Base-by-base conservation (phyloP, 2,888 invertebrate species). In the Melikaiella ostensackeni region DNA sequence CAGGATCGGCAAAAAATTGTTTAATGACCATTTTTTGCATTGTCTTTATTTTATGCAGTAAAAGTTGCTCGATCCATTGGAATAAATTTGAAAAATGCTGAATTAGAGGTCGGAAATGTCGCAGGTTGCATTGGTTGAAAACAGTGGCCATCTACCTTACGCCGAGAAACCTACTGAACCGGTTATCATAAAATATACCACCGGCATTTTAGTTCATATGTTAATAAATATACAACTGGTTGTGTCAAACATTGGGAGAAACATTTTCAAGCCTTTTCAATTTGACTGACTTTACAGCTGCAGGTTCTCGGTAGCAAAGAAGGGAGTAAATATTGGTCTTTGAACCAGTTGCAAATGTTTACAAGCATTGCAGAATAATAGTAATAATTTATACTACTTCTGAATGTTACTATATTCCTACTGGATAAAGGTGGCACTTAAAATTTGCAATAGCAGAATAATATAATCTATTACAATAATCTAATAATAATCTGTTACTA, bases 141-240 rank as follows among this genome's bases (percentile, higher is more conserved):
- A 70, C 70, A 70, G 70, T 70, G 50, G 50, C 27, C 70, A 70
- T 70, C 70, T 70, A 70, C 70, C 70, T 70, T 55, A n/a, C 50
- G 30, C 70, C 50, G 70, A 70, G 42, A 70, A 70, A 70, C 70
- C 70, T 70, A 70, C 70, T 70, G 50, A 70, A 70, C 70, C 70
- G 70, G 70, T 70, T 70, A 70, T 70, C 70, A 70, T 70, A 55
- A 70, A 70, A 70, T 70, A 70, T 70, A 70, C 70, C 50, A 27
- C 66, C 50, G 70, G 30, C 70, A 70, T 70, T 70, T 70, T 70
- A 70, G 50, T 70, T 70, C 70, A 70, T 70, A 50, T 70, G 70
- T 70, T 70, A 70, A 70, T 70, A 70, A 70, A 70, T 70, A 70
- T 70, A 50, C 70, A 70, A 50, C 70, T 70, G 50, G 70, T 27